Evolutionary conservation across 2,797 vertebrate genomes (phyloP), one percentile per base, ranked within the genome.

Genomic region (Phalanger gymnotis): DNA sequence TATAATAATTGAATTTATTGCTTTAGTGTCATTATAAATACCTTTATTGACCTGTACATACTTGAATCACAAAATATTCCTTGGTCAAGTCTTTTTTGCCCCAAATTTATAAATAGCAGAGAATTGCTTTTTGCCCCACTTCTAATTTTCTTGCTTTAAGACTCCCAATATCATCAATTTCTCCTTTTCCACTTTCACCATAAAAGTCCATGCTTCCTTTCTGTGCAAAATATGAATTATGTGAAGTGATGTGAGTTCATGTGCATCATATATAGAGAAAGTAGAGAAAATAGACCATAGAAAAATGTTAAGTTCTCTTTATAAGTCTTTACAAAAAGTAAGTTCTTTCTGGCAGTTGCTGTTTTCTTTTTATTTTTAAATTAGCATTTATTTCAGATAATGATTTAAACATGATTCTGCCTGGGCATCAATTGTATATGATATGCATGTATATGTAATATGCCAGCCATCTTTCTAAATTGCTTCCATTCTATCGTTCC

Each of bases 121-220:
- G 28, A 58, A 25, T 22, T 90, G 34, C 10, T 81, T 81, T 47
- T 81, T 81, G 66, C n/a, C n/a, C 66, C 2, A 47, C 22, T 22
- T 81, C 54, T 58, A 7, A 3, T 94, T 56, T 92, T 89, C 22
- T 95, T 95, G 2, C 89, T 93, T 54, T 11, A 90, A 93, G 93
- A 93, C 47, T 57, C 53, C 94, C 96, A 57, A 40, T 40, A 93
- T 89, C 95, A 61, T 95, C n/a, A 61, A 73, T 28, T 27, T 25
- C 28, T 4, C 58, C 66, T 25, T 96, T 53, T 92, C 81, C 13
- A 2, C 87, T 73, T 94, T 47, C 58, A 81, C 53, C 93, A 56
- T 58, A 31, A 61, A 94, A 93, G n/a, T 56, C 87, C n/a, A 61
- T 90, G 16, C 25, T 55, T 22, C 52, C 81, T 40, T 0, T 30